Evolutionary conservation across 1,140 invertebrate species (phyloP).

Genomic region (Vanessa tameamea): DNA sequence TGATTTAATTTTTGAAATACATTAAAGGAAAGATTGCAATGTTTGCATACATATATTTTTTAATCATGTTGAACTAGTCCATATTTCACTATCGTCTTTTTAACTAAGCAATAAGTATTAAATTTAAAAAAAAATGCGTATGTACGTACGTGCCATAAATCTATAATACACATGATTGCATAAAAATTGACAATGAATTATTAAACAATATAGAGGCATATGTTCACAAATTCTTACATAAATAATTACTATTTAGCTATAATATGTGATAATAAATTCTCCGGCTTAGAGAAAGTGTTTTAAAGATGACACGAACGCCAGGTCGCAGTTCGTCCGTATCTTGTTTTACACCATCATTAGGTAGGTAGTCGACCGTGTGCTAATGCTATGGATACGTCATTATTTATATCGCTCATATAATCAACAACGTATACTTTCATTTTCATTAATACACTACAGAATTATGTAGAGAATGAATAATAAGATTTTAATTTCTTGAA

Average conservation of each 20-base stretch:
- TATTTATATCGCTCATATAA: neutral
- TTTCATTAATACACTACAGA: too few relatives aligned
- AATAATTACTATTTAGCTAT: neutral
- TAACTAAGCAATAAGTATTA: neutral
- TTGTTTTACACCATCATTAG: slow-evolving; percentile 2
- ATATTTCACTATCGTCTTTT: neutral
- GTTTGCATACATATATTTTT: too few relatives aligned
- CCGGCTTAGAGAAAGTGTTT: slow-evolving; percentile 27
- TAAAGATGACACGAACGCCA: slow-evolving; percentile 13
- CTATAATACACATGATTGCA: neutral
- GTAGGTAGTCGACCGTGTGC: neutral
- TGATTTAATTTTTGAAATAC: too few relatives aligned
- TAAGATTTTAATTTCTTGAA: too few relatives aligned
- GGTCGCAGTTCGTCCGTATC: slow-evolving; percentile 23
- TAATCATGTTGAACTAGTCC: too few relatives aligned
- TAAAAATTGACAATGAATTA: slow-evolving; percentile 4
- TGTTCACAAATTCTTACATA: slow-evolving; percentile 6
- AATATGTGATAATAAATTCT: too few relatives aligned
- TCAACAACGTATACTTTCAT: neutral
- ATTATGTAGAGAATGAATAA: too few relatives aligned
- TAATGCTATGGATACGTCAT: neutral
- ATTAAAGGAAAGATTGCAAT: too few relatives aligned
- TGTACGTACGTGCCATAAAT: neutral
- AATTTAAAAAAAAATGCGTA: slow-evolving; percentile 4
- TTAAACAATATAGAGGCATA: neutral